Evolutionary conservation across 2,888 invertebrate genomes (phyloP), one percentile per base, ranked within the genome.

Genomic region (Clostera curtula): DNA sequence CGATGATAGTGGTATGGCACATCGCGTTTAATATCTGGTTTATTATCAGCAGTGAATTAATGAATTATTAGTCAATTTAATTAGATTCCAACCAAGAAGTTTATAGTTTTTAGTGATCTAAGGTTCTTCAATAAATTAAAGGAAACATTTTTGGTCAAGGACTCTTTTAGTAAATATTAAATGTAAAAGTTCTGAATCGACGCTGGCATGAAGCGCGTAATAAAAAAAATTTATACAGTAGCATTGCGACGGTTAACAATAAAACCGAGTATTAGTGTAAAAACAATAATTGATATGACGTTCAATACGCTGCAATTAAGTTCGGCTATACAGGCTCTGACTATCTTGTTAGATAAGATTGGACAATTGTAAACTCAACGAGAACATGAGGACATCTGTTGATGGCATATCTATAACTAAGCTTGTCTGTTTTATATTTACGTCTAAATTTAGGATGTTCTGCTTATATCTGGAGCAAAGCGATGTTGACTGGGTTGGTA

Each of bases 141-240:
- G 50, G 51, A 42, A 51, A 46, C 41, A 43, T 36, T 36, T 48
- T 55, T 43, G 32, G 42, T 57, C 38, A 44, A 63, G 56, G 53
- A 51, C 45, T 43, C 51, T 58, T 69, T 71, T 42, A 67, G 70
- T 57, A 69, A 74, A 76, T 73, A 68, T 73, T 73, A 73, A 72
- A 56, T 50, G 59, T 69, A 73, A 74, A 66, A 63, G 68, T 71
- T 71, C 63, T 62, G 43, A 56, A 56, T 72, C n/a, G 62, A 64
- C 59, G 71, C 59, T 72, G 72, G 52, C 45, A 40, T 23, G 45
- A 42, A 42, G 35, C 44, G 45, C 49, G 43, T 35, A 28, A 43
- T 34, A 58, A 59, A 43, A 52, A 46, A 47, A 49, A 24, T 47
- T 39, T 50, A 58, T 40, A 48, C 51, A 56, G 51, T 57, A 49